A percentile compares a stretch with the other conserved stretches of the same genome.
Evolutionary conservation across 2,888 invertebrate genomes (phyloP).

Genomic region (Trachelus tabidus): DNA sequence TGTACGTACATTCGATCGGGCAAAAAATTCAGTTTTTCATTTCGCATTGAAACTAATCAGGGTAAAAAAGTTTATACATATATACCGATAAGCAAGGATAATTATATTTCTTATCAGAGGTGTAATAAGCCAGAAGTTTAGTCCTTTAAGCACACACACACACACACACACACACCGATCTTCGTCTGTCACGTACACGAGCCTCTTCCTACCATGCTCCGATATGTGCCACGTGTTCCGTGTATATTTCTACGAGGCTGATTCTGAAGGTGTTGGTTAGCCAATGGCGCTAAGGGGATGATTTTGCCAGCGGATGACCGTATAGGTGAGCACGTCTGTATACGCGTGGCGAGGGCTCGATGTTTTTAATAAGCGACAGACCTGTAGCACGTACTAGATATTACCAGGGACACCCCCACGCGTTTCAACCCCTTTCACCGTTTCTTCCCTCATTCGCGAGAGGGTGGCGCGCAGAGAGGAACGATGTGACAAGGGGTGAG

Average conservation of each 20-base stretch:
- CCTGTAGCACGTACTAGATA: constrained; percentile 58
- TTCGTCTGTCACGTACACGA: constrained; percentile 28
- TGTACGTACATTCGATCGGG: background rate
- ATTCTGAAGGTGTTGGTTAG: background rate
- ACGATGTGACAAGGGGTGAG: constrained; percentile 6
- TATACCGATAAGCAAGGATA: background rate
- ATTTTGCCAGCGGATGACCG: no score
- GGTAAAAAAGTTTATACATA: background rate
- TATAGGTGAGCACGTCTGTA: background rate
- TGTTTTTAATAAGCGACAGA: constrained; percentile 63
- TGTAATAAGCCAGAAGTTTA: constrained; percentile 52
- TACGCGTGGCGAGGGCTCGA: constrained; percentile 44
- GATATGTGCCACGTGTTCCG: constrained; percentile 18
- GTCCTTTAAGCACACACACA: constrained; percentile 34
- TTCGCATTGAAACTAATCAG: background rate
- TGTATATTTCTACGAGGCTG: background rate
- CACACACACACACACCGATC: constrained; percentile 28
- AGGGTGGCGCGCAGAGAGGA: constrained; percentile 16
- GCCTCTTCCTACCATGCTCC: constrained; percentile 29
- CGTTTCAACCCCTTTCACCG: constrained; percentile 31
- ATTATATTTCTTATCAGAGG: constrained; percentile 26
- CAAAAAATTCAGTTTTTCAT: background rate
- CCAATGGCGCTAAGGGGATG: no score
- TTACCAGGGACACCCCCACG: constrained; percentile 50
- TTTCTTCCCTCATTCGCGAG: constrained; percentile 31